Evolutionary conservation across 2,113 vertebrate species (phyloP).

Genomic region (Pundamilia nyererei): DNA sequence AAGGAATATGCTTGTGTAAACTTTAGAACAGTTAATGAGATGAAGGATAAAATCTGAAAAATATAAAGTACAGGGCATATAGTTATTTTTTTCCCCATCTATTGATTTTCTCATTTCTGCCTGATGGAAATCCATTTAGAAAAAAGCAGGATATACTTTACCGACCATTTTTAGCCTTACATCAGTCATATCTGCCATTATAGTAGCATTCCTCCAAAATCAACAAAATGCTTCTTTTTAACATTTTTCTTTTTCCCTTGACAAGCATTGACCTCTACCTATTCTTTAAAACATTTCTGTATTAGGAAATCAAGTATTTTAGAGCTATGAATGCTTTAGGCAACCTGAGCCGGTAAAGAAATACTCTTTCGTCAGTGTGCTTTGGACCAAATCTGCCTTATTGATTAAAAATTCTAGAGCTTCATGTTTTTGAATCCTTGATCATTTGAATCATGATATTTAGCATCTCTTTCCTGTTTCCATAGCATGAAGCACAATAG

Average conservation of each 20-base stretch:
- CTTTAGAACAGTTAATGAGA: background rate
- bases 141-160: background rate
- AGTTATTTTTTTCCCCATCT: background rate
- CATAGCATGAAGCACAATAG: constrained; percentile 42
- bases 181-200: background rate
- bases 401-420: constrained; percentile 7
- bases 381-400: background rate
- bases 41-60: background rate
- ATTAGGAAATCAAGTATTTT: constrained; percentile 23
- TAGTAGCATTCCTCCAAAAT: background rate
- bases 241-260: background rate
- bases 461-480: background rate
- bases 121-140: background rate
- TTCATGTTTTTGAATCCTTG: background rate
- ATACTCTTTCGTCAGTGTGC: background rate
- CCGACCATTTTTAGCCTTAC: background rate
- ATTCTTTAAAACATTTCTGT: constrained; percentile 6
- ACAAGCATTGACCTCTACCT: background rate
- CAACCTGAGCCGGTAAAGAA: background rate
- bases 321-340: background rate
- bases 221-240: constrained; percentile 12
- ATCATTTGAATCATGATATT: constrained; percentile 6
- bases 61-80: background rate
- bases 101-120: background rate
- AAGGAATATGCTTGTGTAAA: background rate